Conservation (phyloP, 2,113 vertebrate species). For the Callocephalon fimbriatum region DNA sequence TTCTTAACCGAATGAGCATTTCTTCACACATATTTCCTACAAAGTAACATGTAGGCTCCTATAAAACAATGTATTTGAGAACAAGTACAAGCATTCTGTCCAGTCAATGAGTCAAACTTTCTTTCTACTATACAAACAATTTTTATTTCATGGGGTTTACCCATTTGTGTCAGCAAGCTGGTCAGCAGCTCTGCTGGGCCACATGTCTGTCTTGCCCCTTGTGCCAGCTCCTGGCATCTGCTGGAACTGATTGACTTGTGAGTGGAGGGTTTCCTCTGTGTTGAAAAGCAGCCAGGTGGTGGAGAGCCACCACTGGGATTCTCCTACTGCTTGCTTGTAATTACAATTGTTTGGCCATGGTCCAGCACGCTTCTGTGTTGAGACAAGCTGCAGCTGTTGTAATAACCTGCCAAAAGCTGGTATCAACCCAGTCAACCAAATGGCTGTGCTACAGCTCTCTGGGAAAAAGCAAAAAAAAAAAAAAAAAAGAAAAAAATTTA, state of each 20-base stretch:
- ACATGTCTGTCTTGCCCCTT: background rate
- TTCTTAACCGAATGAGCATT: background rate
- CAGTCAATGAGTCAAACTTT: background rate
- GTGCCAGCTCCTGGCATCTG: constrained; percentile 13
- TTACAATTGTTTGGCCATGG: background rate
- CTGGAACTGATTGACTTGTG: background rate
- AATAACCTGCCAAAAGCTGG: constrained; percentile 36
- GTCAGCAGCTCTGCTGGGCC: background rate
- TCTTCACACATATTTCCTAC: background rate
- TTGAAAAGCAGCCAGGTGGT: constrained; percentile 34
- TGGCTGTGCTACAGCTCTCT: background rate
- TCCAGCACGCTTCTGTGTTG: background rate
- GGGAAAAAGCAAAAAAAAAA: background rate
- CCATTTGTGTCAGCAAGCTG: background rate
- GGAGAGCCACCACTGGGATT: background rate
- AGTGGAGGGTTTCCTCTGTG: background rate
- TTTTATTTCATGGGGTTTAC: background rate
- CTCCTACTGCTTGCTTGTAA: constrained; percentile 25
- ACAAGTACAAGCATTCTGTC: background rate
- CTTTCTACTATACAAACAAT: background rate
- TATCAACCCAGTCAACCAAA: constrained; percentile 18
- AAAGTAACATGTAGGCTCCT: background rate
- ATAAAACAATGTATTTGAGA: background rate
- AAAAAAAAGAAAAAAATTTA: too few relatives aligned
- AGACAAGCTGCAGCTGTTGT: constrained; percentile 56